phyloP scores from a whole-genome alignment of 2,888 invertebrate species.

The Mythimna pallens region DNA sequence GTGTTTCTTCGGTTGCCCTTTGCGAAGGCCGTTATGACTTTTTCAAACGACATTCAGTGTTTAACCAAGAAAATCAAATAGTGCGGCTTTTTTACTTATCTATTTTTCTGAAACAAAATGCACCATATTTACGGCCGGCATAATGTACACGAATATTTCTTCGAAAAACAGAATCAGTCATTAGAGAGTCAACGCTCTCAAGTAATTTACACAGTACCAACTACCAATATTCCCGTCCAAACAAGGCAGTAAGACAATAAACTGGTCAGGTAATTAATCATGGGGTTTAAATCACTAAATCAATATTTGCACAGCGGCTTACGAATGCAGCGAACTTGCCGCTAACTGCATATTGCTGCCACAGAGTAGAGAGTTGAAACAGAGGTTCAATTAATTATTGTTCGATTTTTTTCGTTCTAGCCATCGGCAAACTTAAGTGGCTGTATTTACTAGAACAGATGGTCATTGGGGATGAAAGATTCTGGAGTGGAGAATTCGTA shows the following conservation, averaged over 20 bases:
- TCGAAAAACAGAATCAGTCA: conserved; percentile 19
- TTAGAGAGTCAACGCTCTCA: conserved; percentile 36
- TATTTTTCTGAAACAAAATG: not conserved
- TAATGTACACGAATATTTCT: not conserved
- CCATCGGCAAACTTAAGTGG: no score
- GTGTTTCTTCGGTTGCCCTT: no score
- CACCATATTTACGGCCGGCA: not conserved
- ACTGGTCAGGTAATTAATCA: conserved; percentile 78
- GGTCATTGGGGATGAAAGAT: no score
- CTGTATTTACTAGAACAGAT: no score
- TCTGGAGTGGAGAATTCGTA: no score
- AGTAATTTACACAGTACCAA: conserved; percentile 44
- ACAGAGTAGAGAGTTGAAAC: conserved; percentile 27
- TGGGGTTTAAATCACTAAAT: conserved; percentile 75
- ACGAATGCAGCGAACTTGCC: conserved; percentile 60
- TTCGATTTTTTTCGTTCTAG: no score
- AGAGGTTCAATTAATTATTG: conserved; percentile 11
- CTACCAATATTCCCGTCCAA: conserved; percentile 43
- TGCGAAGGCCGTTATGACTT: no score
- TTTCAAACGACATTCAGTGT: no score
- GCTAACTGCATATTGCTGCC: conserved; percentile 58
- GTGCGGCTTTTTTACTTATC: not conserved
- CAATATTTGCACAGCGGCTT: conserved; percentile 71
- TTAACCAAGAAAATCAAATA: not conserved
- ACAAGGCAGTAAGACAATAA: conserved; percentile 70